Percentiles rank a stretch among this genome's conserved stretches.
These are phyloP conservation scores for Caranx melampygus DNA, from an alignment of 2,113 vertebrate species.

Conservation along the genomic window DNA sequence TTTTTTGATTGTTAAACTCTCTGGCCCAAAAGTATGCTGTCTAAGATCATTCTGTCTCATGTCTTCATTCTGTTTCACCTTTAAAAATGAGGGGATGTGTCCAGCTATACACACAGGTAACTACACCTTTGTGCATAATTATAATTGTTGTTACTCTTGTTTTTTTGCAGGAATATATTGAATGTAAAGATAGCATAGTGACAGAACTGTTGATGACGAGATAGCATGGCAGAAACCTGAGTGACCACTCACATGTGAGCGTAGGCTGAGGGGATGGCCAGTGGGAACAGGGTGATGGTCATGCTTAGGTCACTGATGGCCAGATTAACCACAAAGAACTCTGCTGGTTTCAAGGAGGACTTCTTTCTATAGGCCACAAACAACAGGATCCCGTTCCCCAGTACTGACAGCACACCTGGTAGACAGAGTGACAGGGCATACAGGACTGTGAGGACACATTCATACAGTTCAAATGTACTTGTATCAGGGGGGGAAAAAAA, in stretches of 20 bases:
- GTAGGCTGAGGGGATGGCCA: slow-evolving; percentile 86
- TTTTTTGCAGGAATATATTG: neutral
- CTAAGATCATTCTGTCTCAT: neutral
- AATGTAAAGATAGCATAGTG: neutral
- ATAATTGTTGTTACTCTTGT: neutral
- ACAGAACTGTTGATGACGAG: neutral
- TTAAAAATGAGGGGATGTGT: neutral
- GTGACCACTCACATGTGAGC: slow-evolving; percentile 85
- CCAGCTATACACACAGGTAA: neutral
- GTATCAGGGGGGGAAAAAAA: rapidly evolving
- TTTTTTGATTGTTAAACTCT: neutral
- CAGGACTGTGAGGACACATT: slow-evolving; percentile 1
- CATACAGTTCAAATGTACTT: neutral
- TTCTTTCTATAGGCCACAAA: slow-evolving; percentile 89
- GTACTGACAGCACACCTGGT: slow-evolving; percentile 82
- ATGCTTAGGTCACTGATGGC: slow-evolving; percentile 89
- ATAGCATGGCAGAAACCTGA: neutral
- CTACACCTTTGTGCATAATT: neutral
- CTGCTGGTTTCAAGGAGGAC: slow-evolving; percentile 87
- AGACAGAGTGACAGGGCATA: neutral
- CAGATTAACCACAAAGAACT: slow-evolving; percentile 90
- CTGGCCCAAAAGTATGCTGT: neutral
- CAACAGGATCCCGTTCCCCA: slow-evolving; percentile 87
- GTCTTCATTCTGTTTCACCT: no score
- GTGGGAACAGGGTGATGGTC: slow-evolving; percentile 86